These are phyloP conservation scores for Oxycera nigricornis DNA, from an alignment of 2,888 invertebrate species.

Conservation along the genomic window DNA sequence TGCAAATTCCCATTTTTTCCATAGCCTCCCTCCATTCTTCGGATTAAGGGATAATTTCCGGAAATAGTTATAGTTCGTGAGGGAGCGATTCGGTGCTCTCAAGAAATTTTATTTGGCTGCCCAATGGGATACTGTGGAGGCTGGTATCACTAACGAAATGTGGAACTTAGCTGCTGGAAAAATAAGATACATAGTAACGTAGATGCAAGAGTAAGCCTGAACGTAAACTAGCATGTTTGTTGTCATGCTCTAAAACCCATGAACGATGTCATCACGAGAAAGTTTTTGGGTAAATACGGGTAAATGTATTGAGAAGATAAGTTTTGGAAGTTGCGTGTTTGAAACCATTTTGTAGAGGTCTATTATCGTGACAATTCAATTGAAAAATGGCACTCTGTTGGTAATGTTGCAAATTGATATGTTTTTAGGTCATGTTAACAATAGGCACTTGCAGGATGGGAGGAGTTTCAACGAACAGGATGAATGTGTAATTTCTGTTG, in stretches of 20 bases:
- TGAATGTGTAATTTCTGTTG: too few species aligned
- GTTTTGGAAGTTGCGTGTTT: constrained; percentile 25
- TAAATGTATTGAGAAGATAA: not conserved
- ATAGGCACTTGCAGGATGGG: not conserved
- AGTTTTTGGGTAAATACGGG: not conserved
- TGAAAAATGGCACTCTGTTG: constrained; percentile 18
- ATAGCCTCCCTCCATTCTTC: not conserved
- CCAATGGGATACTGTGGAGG: constrained; percentile 27
- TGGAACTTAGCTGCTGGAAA: not conserved
- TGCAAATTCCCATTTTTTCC: not conserved
- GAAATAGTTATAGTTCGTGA: constrained; percentile 41
- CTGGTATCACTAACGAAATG: constrained; percentile 6
- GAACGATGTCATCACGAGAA: not conserved
- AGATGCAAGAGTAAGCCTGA: not conserved
- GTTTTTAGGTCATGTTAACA: not conserved
- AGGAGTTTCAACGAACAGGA: too few species aligned
- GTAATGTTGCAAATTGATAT: constrained; percentile 21
- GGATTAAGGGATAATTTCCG: constrained; percentile 39
- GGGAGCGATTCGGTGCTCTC: constrained; percentile 37
- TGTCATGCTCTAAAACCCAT: not conserved
- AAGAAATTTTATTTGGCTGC: constrained; percentile 26
- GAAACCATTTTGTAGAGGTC: constrained; percentile 12
- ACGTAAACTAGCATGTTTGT: not conserved
- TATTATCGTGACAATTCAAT: constrained; percentile 37
- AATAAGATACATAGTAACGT: not conserved